Evolutionary conservation across 2,888 invertebrate species (phyloP).

Genomic region (Leptopilina myrica): DNA sequence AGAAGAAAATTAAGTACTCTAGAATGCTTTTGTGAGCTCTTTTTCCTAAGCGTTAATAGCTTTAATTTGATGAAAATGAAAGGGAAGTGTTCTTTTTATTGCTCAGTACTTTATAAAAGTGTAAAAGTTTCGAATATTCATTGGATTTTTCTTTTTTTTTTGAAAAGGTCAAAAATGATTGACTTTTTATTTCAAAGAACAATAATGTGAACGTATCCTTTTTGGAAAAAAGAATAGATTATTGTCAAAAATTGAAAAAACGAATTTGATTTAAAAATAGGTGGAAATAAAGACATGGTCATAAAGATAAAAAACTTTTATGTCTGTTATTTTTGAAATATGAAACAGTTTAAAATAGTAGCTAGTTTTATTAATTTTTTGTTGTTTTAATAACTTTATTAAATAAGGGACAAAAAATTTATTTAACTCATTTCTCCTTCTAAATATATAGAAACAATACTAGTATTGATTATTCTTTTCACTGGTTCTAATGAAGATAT

Average conservation of each 20-base stretch:
- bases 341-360: too few relatives aligned
- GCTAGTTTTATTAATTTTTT: neutral
- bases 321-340: too few relatives aligned
- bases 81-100: conserved; percentile 27
- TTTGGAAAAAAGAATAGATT: too few relatives aligned
- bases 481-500: conserved; percentile 21
- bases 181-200: too few relatives aligned
- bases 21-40: conserved; percentile 23
- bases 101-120: conserved; percentile 7
- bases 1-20: conserved; percentile 1
- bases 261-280: too few relatives aligned
- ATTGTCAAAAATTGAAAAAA: too few relatives aligned
- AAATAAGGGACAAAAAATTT: neutral
- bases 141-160: too few relatives aligned
- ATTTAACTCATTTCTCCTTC: neutral
- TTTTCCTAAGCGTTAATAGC: conserved; percentile 23
- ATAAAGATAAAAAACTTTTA: too few relatives aligned
- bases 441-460: neutral
- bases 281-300: too few relatives aligned
- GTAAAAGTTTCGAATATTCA: neutral
- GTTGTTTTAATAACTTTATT: neutral
- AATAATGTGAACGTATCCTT: too few relatives aligned
- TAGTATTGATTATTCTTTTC: conserved; percentile 26
- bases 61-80: conserved; percentile 25
- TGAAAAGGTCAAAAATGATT: too few relatives aligned